Evolutionary conservation across 2,797 vertebrate genomes (phyloP).

Genomic region (Leucoraja ocellata): DNA sequence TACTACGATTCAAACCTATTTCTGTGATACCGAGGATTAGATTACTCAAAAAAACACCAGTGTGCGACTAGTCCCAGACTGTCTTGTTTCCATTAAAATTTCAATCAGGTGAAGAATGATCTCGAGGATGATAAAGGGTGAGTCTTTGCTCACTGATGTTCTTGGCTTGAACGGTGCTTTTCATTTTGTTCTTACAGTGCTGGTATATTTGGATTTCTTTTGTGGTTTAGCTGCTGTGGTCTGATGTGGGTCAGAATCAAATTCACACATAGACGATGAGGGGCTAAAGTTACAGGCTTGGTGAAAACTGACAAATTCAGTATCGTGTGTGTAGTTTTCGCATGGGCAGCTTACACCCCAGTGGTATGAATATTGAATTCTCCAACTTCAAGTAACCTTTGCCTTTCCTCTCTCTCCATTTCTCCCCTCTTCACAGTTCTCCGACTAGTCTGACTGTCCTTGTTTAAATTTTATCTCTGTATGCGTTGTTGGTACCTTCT

Average conservation of each 20-base stretch:
- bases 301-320: background rate
- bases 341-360: too few relatives aligned
- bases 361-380: too few relatives aligned
- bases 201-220: background rate
- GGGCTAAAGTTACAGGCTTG: constrained; percentile 1
- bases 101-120: background rate
- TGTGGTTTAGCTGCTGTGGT: too few relatives aligned
- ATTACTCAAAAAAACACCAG: background rate
- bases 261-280: background rate
- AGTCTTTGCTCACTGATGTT: background rate
- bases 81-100: background rate
- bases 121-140: background rate
- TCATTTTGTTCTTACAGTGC: background rate
- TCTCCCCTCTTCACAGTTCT: too few relatives aligned
- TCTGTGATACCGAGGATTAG: background rate
- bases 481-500: too few relatives aligned
- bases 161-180: background rate
- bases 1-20: background rate
- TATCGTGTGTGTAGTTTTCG: too few relatives aligned
- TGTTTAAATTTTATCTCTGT: too few relatives aligned
- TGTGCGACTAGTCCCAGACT: background rate
- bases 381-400: too few relatives aligned
- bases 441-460: too few relatives aligned
- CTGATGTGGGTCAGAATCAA: background rate
- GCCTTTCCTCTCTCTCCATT: too few relatives aligned